phyloP scores from a whole-genome alignment of 2,113 vertebrate species.

The Vulpes vulpes region DNA sequence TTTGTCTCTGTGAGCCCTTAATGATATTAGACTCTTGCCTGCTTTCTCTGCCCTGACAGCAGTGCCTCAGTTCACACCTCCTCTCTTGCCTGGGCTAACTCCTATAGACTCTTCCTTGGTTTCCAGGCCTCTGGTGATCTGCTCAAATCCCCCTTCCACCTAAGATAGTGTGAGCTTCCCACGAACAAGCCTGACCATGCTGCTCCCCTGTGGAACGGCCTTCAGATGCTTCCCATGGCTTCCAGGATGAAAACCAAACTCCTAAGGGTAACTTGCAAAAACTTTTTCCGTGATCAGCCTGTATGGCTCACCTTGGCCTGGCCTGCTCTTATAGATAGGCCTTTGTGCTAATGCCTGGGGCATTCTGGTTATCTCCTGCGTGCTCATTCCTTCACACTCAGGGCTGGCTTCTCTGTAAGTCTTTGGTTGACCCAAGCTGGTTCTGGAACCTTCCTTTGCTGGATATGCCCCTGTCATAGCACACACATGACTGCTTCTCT shows the following conservation, averaged over 20 bases:
- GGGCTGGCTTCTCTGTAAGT: not conserved
- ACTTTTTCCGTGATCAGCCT: too few species aligned
- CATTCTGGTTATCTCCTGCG: not conserved
- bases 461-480: not conserved
- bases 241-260: not conserved
- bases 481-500: rapidly evolving
- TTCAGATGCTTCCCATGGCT: not conserved
- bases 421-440: not conserved
- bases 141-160: not conserved
- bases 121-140: not conserved
- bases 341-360: not conserved
- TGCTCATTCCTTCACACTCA: too few species aligned
- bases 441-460: not conserved
- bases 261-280: not conserved
- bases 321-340: not conserved
- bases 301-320: rapidly evolving
- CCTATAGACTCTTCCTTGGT: not conserved
- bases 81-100: not conserved
- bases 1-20: not conserved
- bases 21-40: not conserved
- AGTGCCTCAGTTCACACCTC: not conserved
- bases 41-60: not conserved
- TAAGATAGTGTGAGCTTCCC: not conserved
- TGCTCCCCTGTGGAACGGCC: not conserved
- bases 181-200: not conserved